Evolutionary conservation across 2,888 invertebrate species (phyloP), one percentile per base, ranked within the genome.

Genomic region (Netelia inedita): DNA sequence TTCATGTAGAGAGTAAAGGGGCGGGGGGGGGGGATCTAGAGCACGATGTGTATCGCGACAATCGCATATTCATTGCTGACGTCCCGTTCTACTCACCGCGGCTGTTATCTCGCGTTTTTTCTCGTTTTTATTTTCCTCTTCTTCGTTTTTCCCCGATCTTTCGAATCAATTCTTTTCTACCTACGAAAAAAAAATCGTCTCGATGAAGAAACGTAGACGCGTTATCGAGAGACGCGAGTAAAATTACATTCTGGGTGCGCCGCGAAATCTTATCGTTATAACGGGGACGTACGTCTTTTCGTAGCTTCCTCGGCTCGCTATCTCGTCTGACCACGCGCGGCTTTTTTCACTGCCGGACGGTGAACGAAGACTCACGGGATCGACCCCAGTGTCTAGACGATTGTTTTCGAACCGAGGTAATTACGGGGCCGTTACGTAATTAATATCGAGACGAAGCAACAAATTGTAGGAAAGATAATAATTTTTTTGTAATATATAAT

Each of bases 51-150:
- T 66, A 75, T 75, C 55, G 57, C 55, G 21, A n/a, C 75, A 41
- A 66, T 75, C 66, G 75, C 53, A 75, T 75, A 75, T 75, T 75
- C 75, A 75, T 75, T 66, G 55, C n/a, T 10, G 41, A n/a, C 68
- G 5, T 28, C 28, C 0, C 28, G 28, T 28, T 28, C 28, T 28
- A 28, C 28, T 28, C 28, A 28, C 28, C 28, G 3, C 0, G 28
- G 5, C 14, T 23, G 9, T 65, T 46, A 46, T 46, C 74, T 55
- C 19, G 19, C 63, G 9, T 19, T 65, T 41, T 35, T 14, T 19
- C 65, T 35, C 21, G 1, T 23, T 21, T 11, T 41, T 35, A 16
- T 53, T 28, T 59, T 57, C 43, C 10, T 65, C 16, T 65, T 65
- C 6, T 68, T 53, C 14, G 8, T 53, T 41, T 11, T 19, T 50